Conservation (phyloP, 2,113 vertebrate species). For the Solea senegalensis region DNA sequence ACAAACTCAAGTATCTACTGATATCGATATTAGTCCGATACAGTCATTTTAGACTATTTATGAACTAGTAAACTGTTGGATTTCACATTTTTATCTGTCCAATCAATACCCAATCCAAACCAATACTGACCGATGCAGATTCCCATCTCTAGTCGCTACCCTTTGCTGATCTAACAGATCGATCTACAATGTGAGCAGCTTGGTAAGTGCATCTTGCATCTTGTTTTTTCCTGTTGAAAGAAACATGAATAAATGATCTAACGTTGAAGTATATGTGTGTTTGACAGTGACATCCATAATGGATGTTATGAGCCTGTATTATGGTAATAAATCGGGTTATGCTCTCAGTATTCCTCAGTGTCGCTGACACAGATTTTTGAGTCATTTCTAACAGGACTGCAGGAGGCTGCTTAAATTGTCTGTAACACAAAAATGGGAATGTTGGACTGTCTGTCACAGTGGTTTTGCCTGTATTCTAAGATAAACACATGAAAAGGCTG, state of each 20-base stretch:
- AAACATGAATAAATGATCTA: constrained; percentile 37
- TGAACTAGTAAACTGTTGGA: no score
- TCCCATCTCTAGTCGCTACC: no score
- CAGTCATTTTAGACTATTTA: no score
- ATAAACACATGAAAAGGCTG: constrained; percentile 13
- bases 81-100: no score
- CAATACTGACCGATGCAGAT: no score
- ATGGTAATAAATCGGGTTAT: constrained; percentile 54
- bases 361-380: constrained; percentile 63
- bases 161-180: background rate
- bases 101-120: no score
- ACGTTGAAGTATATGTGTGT: constrained; percentile 12
- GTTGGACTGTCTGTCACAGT: constrained; percentile 33
- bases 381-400: constrained; percentile 52
- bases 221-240: background rate
- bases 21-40: no score
- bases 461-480: constrained; percentile 12
- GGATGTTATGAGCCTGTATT: constrained; percentile 46
- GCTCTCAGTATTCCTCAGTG: constrained; percentile 35
- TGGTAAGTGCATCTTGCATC: background rate
- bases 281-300: constrained; percentile 46
- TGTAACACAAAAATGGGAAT: constrained; percentile 25
- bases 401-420: constrained; percentile 55
- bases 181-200: background rate
- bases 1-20: no score